Percentiles rank a stretch among this genome's conserved stretches.
Evolutionary conservation across 2,113 vertebrate species (phyloP).

Genomic region (Myiopsitta monachus): DNA sequence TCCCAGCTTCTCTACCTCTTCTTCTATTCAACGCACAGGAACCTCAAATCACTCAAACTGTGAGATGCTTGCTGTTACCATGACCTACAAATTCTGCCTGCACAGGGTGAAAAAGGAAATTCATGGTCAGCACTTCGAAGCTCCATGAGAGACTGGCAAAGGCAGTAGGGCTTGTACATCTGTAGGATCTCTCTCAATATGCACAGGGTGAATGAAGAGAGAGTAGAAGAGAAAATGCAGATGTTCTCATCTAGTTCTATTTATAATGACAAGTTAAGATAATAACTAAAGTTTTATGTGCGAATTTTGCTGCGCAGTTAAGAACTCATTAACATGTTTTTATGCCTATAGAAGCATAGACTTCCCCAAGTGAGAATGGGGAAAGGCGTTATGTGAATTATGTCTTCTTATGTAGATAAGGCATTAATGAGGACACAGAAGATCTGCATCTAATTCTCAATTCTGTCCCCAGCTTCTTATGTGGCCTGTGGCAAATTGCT

Average conservation of each 20-base stretch:
- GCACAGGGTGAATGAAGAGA: background rate
- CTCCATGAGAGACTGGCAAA: background rate
- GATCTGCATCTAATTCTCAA: conserved; percentile 37
- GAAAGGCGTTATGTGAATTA: conserved; percentile 22
- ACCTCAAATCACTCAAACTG: background rate
- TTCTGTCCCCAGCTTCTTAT: conserved; percentile 49
- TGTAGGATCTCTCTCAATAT: background rate
- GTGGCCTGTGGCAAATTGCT: conserved; percentile 60
- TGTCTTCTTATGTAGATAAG: conserved; percentile 38
- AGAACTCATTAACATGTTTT: conserved; percentile 21
- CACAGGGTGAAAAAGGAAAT: background rate
- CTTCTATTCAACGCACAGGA: background rate
- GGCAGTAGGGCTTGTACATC: background rate
- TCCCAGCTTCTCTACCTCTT: background rate
- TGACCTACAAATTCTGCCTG: conserved; percentile 44
- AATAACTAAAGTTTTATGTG: conserved; percentile 26
- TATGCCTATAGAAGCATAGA: conserved; percentile 11
- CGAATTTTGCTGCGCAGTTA: background rate
- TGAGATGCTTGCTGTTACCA: background rate
- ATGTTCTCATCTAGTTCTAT: conserved; percentile 9
- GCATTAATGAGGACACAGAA: conserved; percentile 40
- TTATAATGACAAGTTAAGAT: conserved; percentile 6
- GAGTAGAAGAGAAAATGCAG: background rate
- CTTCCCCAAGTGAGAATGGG: conserved; percentile 12
- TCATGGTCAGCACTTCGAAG: conserved; percentile 34